Percentiles rank a stretch among this genome's conserved stretches.
phyloP scores from a whole-genome alignment of 2,797 vertebrate genomes.

The Acanthiza pusilla region DNA sequence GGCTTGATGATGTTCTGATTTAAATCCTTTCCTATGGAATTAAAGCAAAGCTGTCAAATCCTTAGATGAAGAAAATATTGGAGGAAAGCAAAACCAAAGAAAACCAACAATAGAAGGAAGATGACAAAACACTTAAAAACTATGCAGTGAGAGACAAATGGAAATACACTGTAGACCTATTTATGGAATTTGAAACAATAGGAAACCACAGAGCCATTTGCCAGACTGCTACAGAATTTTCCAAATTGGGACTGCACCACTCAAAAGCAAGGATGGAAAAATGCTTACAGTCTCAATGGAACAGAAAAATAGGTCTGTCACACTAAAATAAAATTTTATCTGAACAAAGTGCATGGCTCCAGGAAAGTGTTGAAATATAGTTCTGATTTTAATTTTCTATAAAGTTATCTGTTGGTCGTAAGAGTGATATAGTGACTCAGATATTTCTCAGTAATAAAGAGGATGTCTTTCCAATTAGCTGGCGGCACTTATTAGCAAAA shows the following conservation, averaged over 20 bases:
- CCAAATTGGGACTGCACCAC: slow-evolving; percentile 2
- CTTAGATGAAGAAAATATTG: not conserved
- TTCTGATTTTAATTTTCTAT: not conserved
- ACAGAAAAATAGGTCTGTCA: not conserved
- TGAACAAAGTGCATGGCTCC: not conserved
- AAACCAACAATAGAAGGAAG: not conserved
- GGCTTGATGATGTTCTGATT: not conserved
- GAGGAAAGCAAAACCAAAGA: not conserved
- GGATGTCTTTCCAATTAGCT: not conserved
- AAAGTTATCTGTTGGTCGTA: not conserved
- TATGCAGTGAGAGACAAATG: not conserved
- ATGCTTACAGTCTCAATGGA: not conserved
- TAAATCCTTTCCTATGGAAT: not conserved
- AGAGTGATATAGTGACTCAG: not conserved
- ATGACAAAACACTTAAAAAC: not conserved
- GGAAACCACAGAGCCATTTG: slow-evolving; percentile 15
- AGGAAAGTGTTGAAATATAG: not conserved
- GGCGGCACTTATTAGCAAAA: not conserved
- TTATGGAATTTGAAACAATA: slow-evolving; percentile 6
- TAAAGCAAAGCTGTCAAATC: not conserved
- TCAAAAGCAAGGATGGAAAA: slow-evolving; percentile 32
- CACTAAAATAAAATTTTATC: not conserved
- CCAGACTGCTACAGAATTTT: slow-evolving; percentile 15
- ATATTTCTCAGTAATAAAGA: not conserved
- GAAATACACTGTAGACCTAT: not conserved